Evolutionary conservation across 1,140 invertebrate species (phyloP).

Genomic region (Apocrypta bakeri): DNA sequence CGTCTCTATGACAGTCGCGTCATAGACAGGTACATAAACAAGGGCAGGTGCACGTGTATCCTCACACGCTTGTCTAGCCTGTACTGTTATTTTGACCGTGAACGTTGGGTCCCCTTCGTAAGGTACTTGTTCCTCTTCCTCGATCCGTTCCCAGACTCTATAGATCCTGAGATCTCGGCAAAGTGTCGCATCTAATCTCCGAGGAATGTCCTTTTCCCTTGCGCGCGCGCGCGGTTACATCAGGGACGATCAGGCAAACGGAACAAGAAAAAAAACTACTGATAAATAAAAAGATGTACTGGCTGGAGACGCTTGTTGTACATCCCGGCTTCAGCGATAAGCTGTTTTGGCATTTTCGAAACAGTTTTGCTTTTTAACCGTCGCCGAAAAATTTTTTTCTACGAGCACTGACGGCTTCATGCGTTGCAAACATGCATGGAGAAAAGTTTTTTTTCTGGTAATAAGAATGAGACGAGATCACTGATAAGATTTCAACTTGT

Average conservation of each 20-base stretch:
- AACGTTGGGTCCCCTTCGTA: background rate
- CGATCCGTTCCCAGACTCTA: background rate
- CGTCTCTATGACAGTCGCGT: conserved; percentile 21
- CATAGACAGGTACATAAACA: conserved; percentile 55
- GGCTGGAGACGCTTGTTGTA: conserved; percentile 17
- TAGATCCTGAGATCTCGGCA: background rate
- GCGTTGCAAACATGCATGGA: too few relatives aligned
- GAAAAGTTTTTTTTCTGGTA: background rate
- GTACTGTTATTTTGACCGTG: background rate
- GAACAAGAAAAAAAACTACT: background rate
- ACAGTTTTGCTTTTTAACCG: background rate
- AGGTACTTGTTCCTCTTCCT: conserved; percentile 4
- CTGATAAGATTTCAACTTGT: background rate
- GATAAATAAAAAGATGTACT: conserved; percentile 32
- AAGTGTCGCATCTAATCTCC: background rate
- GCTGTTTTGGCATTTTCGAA: conserved; percentile 1
- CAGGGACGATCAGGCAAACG: background rate
- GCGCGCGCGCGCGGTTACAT: background rate
- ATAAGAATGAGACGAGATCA: conserved; percentile 7
- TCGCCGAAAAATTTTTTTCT: conserved; percentile 12
- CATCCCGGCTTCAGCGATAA: conserved; percentile 3
- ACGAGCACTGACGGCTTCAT: background rate
- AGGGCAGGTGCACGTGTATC: conserved; percentile 58
- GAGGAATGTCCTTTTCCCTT: background rate
- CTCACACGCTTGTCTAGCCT: background rate